Percentiles rank a stretch among this genome's conserved stretches.
These are phyloP conservation scores for Orthosia incerta DNA, from an alignment of 2,888 invertebrate species.

Conservation along the genomic window DNA sequence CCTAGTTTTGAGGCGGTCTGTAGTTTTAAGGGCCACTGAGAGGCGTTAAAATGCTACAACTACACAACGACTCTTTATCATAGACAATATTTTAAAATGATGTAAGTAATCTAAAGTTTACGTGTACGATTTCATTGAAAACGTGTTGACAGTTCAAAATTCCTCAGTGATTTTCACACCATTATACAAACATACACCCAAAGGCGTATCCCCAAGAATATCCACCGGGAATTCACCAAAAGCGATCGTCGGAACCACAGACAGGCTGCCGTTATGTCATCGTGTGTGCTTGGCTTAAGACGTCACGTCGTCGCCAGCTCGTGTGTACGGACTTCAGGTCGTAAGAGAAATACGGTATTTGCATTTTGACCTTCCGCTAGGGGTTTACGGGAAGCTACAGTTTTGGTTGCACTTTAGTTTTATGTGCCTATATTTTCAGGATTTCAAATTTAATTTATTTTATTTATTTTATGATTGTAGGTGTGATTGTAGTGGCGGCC, in stretches of 20 bases:
- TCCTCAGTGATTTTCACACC: no score
- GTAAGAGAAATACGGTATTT: constrained; percentile 22
- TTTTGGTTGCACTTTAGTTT: background rate
- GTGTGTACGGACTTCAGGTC: background rate
- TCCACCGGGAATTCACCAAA: constrained; percentile 28
- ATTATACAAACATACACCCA: background rate
- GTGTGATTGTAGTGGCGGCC: no score
- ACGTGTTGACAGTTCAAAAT: no score
- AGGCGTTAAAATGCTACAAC: no score
- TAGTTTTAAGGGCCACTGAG: no score
- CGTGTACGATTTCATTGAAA: no score
- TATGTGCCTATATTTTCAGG: background rate
- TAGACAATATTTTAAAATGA: no score
- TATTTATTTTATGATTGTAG: no score
- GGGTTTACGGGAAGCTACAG: background rate
- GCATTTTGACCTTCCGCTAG: constrained; percentile 6
- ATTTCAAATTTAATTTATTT: no score
- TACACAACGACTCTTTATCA: no score
- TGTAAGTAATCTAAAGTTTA: no score
- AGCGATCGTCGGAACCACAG: constrained; percentile 27
- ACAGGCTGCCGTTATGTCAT: constrained; percentile 17
- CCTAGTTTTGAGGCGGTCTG: no score
- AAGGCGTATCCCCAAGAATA: background rate
- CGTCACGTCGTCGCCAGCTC: constrained; percentile 15
- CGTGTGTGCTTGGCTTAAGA: constrained; percentile 29